Conservation (phyloP, 2,888 invertebrate species). For the Tetranychus truncatus region DNA sequence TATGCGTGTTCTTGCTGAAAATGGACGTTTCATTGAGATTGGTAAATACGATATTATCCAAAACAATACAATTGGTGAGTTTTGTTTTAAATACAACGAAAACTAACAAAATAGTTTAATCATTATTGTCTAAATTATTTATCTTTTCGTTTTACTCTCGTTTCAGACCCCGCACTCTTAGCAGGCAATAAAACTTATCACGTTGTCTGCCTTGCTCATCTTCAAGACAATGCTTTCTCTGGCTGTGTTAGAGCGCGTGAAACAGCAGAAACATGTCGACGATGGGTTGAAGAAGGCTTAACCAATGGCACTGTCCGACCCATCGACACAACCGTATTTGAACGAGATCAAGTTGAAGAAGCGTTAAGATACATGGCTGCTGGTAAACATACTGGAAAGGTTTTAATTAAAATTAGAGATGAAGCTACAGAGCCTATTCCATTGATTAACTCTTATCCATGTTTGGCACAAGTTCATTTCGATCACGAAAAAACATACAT, state of each 20-base stretch:
- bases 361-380: slow-evolving; percentile 86
- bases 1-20: slow-evolving; percentile 68
- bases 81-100: slow-evolving; percentile 31
- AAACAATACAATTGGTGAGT: slow-evolving; percentile 50
- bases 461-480: slow-evolving; percentile 62
- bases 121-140: background rate
- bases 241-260: background rate
- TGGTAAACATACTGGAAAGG: slow-evolving; percentile 94
- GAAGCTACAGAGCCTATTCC: slow-evolving; percentile 24
- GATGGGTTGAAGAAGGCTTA: slow-evolving; percentile 48
- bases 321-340: slow-evolving; percentile 66
- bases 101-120: background rate
- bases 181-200: background rate
- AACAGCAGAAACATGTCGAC: background rate
- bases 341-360: slow-evolving; percentile 67
- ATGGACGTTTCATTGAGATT: slow-evolving; percentile 91
- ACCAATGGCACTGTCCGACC: slow-evolving; percentile 69
- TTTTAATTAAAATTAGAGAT: slow-evolving; percentile 49
- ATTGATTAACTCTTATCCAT: slow-evolving; percentile 34
- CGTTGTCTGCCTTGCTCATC: slow-evolving; percentile 11
- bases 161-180: background rate
- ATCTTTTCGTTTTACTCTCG: background rate
- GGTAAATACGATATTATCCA: slow-evolving; percentile 90
- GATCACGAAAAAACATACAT: slow-evolving; percentile 39
- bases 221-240: background rate